Evolutionary conservation across 1,140 invertebrate genomes (phyloP).

Genomic region (Drosophila neocordata): DNA sequence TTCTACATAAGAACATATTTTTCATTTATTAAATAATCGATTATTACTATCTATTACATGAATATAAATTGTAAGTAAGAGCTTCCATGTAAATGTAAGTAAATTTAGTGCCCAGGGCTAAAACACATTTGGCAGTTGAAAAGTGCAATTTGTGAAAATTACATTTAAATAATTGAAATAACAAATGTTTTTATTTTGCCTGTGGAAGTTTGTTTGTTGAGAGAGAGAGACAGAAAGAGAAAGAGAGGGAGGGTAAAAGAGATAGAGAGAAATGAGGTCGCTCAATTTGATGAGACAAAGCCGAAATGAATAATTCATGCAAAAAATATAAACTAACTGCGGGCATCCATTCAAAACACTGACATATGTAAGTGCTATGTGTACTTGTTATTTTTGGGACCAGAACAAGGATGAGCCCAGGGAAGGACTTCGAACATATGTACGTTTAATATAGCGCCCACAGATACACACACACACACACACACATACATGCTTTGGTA

Average conservation of each 20-base stretch:
- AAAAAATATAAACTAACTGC: constrained; percentile 65
- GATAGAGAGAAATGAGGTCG: constrained; percentile 64
- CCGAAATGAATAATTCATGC: constrained; percentile 69
- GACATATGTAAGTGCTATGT: constrained; percentile 63
- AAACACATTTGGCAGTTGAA: constrained; percentile 25
- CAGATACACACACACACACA: constrained; percentile 36
- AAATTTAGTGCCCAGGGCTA: background rate
- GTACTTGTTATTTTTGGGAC: constrained; percentile 61
- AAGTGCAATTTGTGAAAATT: constrained; percentile 70
- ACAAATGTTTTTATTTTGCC: constrained; percentile 64
- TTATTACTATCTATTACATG: constrained; percentile 8
- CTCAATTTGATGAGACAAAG: constrained; percentile 75
- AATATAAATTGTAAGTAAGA: background rate
- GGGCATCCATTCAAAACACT: constrained; percentile 34
- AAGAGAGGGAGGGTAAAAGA: constrained; percentile 39
- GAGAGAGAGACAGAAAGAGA: constrained; percentile 49
- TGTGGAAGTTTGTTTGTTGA: constrained; percentile 56
- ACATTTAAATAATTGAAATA: constrained; percentile 78
- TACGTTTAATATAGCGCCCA: constrained; percentile 75
- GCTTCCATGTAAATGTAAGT: background rate
- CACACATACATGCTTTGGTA: constrained; percentile 49
- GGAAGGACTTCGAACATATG: constrained; percentile 60
- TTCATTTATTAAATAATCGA: background rate
- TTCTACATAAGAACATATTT: background rate
- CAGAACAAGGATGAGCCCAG: background rate